Evolutionary conservation across 2,888 invertebrate species (phyloP).

Genomic region (Blastobasis lacticolella): DNA sequence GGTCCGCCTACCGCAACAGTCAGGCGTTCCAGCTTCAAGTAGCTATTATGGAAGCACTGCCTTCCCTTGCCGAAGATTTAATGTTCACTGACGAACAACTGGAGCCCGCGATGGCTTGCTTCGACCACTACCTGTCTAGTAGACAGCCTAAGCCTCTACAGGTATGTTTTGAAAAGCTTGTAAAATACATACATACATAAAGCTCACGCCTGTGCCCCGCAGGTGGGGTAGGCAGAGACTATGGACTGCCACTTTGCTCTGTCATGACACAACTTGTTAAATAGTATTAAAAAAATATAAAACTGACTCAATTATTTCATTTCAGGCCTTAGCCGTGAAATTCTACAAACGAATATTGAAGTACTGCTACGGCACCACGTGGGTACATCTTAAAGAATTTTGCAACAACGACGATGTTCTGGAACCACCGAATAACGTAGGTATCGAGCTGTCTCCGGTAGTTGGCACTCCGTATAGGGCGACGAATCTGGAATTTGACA

Average conservation of each 20-base stretch:
- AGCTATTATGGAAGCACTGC: constrained; percentile 61
- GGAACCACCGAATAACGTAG: constrained; percentile 22
- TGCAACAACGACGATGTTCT: constrained; percentile 34
- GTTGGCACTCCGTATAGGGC: constrained; percentile 41
- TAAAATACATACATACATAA: too few species aligned
- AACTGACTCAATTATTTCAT: not conserved
- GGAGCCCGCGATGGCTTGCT: constrained; percentile 49
- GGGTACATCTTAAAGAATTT: constrained; percentile 41
- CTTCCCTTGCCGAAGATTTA: constrained; percentile 56
- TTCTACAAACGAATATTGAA: constrained; percentile 66
- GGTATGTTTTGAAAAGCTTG: constrained; percentile 42
- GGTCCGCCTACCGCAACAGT: constrained; percentile 69
- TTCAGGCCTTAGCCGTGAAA: constrained; percentile 64
- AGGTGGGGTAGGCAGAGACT: too few species aligned
- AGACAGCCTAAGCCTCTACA: constrained; percentile 78
- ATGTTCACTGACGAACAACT: constrained; percentile 54
- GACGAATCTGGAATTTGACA: constrained; percentile 30
- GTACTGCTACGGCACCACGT: constrained; percentile 58
- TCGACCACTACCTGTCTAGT: constrained; percentile 70
- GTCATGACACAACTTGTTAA: too few species aligned
- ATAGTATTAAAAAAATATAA: too few species aligned
- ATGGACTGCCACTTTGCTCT: too few species aligned
- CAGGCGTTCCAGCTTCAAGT: constrained; percentile 70
- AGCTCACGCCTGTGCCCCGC: too few species aligned
- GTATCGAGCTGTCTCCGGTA: constrained; percentile 26